A percentile compares a stretch with the other conserved stretches of the same genome.
Evolutionary conservation across 1,140 invertebrate species (phyloP).

Genomic region (Eriocheir sinensis): DNA sequence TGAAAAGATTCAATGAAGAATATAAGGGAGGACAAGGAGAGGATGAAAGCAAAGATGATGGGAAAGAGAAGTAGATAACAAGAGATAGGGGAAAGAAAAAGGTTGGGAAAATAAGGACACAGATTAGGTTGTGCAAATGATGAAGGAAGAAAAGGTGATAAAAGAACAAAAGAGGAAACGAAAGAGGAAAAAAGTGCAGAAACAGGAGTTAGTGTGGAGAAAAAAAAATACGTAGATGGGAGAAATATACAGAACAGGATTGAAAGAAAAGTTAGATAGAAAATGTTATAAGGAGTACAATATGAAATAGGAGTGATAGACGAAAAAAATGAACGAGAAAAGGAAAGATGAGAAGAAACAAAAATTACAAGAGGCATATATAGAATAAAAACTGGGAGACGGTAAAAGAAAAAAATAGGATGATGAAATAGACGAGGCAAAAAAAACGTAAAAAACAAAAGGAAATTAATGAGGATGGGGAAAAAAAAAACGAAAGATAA

Average conservation of each 20-base stretch:
- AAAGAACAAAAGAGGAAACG: not conserved
- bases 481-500: not conserved
- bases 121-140: no score
- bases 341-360: slow-evolving; percentile 24
- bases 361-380: no score
- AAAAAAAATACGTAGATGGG: not conserved
- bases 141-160: not conserved
- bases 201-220: not conserved
- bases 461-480: no score
- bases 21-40: no score
- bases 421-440: no score
- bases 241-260: not conserved
- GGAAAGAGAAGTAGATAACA: not conserved
- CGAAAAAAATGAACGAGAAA: not conserved
- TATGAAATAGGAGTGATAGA: not conserved
- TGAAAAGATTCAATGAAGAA: no score
- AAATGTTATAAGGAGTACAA: not conserved
- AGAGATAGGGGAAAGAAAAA: not conserved
- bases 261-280: not conserved
- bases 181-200: no score
- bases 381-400: no score
- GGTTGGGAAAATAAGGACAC: not conserved
- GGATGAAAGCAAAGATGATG: not conserved
- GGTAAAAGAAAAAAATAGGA: slow-evolving; percentile 9
- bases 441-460: no score